phyloP scores from a whole-genome alignment of 2,888 invertebrate genomes.

The Hymenopus coronatus region DNA sequence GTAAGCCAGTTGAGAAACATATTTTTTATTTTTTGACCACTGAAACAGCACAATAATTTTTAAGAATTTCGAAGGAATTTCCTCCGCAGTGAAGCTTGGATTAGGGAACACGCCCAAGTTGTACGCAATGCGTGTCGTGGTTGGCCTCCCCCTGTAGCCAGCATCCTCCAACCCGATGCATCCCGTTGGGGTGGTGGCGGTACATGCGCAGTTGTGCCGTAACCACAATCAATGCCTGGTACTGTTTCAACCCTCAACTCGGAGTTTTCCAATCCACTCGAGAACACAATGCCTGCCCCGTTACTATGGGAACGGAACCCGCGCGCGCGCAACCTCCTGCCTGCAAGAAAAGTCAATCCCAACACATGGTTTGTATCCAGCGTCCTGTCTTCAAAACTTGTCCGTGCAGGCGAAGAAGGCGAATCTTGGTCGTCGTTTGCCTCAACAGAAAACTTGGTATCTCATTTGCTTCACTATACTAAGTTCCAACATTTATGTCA shows the following conservation, averaged over 20 bases:
- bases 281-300: conserved; percentile 4
- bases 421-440: neutral
- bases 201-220: neutral
- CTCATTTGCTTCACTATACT: too few species aligned
- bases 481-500: too few species aligned
- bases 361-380: neutral
- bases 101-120: neutral
- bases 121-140: neutral
- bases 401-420: neutral
- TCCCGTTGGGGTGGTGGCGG: conserved; percentile 7
- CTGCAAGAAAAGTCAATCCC: neutral
- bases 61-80: neutral
- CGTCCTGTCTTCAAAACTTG: neutral
- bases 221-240: conserved; percentile 26
- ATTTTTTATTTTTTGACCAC: neutral
- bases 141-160: neutral
- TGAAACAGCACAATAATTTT: neutral
- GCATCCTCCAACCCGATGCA: neutral
- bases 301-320: conserved; percentile 16
- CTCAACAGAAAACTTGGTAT: neutral
- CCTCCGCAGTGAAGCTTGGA: neutral
- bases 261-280: conserved; percentile 15
- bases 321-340: neutral
- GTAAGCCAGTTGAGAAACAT: too few species aligned
- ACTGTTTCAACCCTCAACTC: conserved; percentile 22